phyloP scores from a whole-genome alignment of 2,888 invertebrate genomes.

The Proisotoma minuta region DNA sequence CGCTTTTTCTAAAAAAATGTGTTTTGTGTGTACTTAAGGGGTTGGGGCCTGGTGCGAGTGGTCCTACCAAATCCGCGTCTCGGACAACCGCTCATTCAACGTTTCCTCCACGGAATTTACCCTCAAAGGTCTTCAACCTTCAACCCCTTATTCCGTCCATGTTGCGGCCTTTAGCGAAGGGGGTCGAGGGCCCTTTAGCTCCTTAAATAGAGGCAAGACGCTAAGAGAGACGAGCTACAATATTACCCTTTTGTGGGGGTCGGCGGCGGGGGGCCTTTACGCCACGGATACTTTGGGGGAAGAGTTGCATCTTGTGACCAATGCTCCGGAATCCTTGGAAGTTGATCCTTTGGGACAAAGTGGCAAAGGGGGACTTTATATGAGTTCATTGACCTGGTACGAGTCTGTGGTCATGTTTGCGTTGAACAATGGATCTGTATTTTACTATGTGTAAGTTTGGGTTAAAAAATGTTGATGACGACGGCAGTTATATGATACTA shows the following conservation, averaged over 20 bases:
- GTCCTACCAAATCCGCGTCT: conserved; percentile 64
- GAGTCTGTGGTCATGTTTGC: conserved; percentile 37
- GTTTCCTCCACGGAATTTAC: conserved; percentile 38
- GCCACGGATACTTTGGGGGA: conserved; percentile 77
- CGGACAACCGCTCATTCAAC: conserved; percentile 39
- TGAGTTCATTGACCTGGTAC: conserved; percentile 38
- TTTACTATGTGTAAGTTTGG: conserved; percentile 22
- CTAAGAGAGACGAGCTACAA: conserved; percentile 46
- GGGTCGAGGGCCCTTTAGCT: conserved; percentile 73
- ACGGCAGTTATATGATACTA: too few relatives aligned
- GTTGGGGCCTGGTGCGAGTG: conserved; percentile 67
- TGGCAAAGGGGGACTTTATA: conserved; percentile 5
- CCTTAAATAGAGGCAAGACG: conserved; percentile 67
- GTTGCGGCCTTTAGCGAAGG: conserved; percentile 72
- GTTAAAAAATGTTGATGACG: too few relatives aligned
- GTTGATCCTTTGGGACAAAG: not conserved
- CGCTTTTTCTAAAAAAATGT: not conserved
- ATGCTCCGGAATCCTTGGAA: conserved; percentile 11
- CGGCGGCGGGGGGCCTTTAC: conserved; percentile 68
- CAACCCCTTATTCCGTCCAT: conserved; percentile 62
- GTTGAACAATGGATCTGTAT: conserved; percentile 40
- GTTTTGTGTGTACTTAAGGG: conserved; percentile 50
- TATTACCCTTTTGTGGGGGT: conserved; percentile 61
- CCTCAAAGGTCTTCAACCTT: conserved; percentile 48
- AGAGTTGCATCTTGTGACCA: conserved; percentile 65